Evolutionary conservation across 2,113 vertebrate species (phyloP), one percentile per base, ranked within the genome.

Genomic region (Odobenus rosmarus): DNA sequence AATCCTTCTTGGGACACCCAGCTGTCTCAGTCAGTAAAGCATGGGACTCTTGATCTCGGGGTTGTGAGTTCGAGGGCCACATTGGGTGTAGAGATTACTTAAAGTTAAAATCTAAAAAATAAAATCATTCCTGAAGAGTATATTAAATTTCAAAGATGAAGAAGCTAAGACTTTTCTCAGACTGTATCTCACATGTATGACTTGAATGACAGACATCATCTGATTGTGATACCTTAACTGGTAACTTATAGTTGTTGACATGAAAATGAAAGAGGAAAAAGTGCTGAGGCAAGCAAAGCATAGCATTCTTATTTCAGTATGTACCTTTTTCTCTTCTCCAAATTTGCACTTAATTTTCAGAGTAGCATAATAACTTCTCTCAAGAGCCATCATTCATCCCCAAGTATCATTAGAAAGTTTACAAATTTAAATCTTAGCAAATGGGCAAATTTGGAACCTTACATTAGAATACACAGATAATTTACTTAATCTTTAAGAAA

Each of bases 221-320:
- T 97, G 97, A 98, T 97, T 98, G 96, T 85, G 98, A 96, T 97
- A 86, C 61, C 91, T 71, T 97, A 98, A 97, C 89, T 95, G 91
- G 95, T 95, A 98, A 98, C 84, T 85, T 98, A 89, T 98, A 98
- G 98, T 98, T 98, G 95, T 98, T 98, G 97, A 97, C 97, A 98
- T 98, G 98, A 98, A 98, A 97, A 98, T 87, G 7, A 46, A 92
- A 83, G 2, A 26, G 98, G 96, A 97, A 97, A 98, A 98, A 90
- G 89, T 98, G 96, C 96, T 98, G 96, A 98, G 92, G 85, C 53
- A 97, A 98, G 97, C 92, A 98, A 96, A 97, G 88, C 83, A 71
- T 82, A 2, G 9, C 93, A 51, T 87, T 82, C 95, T 96, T 98
- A 96, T 91, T 98, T n/a, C 55, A 92, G 64, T 24, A 14, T 84